Base-by-base conservation (phyloP, 2,888 invertebrate species). In the Tetragnatha montana region DNA sequence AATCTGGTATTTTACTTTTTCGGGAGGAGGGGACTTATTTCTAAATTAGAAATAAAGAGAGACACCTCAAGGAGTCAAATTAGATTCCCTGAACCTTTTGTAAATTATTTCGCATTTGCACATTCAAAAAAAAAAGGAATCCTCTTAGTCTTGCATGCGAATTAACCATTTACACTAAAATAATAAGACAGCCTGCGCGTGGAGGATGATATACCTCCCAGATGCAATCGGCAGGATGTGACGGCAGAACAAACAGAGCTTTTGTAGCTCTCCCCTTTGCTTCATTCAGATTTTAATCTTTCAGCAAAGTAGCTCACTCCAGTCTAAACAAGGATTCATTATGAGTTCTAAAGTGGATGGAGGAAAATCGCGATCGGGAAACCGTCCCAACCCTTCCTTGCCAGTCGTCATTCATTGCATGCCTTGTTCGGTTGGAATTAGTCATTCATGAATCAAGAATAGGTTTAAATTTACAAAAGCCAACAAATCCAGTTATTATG, bases 261-360 rank as follows among this genome's bases (percentile, higher is more conserved):
- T 60, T 35, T 60, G 10, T 60, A 4, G 12, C 60, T 10, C 12
- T 60, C 60, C 60, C 17, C 60, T 60, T 17, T 60, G 17, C 60
- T 60, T 60, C 60, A 60, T 60, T 60, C 60, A 60, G 60, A 60
- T 60, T 60, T 60, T 60, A 60, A 60, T 60, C 60, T 60, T 60
- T 60, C 60, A 60, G 60, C 60, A 60, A 60, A 60, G 60, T 60
- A 17, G 60, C 60, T 60, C 60, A 60, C 60, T 60, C 12, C 17
- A 60, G 60, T 60, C 60, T 60, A 60, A 60, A 60, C 60, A 60
- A 60, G 60, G 60, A 60, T 60, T 60, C 60, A 60, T 60, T 60
- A 60, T 60, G 60, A 12, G 60, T 60, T 60, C 60, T 60, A 22
- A 74, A 74, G 22, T 74, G 74, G 74, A 22, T 21, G 74, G 74